Base-by-base conservation (phyloP, 1,140 invertebrate species). In the Drosophila triauraria region DNA sequence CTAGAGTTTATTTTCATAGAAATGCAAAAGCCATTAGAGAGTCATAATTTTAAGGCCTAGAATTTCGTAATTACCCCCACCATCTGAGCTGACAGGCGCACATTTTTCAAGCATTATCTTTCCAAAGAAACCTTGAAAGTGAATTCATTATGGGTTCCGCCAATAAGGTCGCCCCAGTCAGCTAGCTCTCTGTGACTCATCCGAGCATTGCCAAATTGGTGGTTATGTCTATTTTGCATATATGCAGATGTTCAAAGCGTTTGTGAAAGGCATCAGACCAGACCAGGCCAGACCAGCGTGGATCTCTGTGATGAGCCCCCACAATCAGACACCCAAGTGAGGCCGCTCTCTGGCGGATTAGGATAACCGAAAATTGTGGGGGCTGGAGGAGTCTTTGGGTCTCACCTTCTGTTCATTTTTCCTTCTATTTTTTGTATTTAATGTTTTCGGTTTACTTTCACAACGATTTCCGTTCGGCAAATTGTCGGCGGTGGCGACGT, bases 221-320 rank as follows among this genome's bases (percentile, higher is more conserved):
- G 72, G 50, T 12, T 48, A 75, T 53, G 60, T 43, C 72, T 76
- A 9, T 9, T 65, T 43, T 54, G 69, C 60, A 57, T 67, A 56
- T 64, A 57, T 57, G 57, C 43, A 50, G 69, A 62, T 71, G 35
- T 53, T 54, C 48, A 32, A 35, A 35, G 44, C n/a, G 20, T 68
- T 82, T 79, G 82, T 85, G 82, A 85, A 87, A 86, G 83, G 82
- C 75, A 81, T 50, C 63, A 72, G 72, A 67, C 48, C 23, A 27
- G 61, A 32, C 25, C 43, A 20, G 35, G 2, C 50, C 27, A 53
- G 32, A 38, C 51, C 17, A 25, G 7, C 13, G 20, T 17, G 15
- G 51, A 56, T 71, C 68, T 35, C 1, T 15, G 58, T 27, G 27
- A 51, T 17, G 38, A 65, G 59, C 72, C 43, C 70, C 60, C 59